Base-by-base conservation (phyloP, 2,888 invertebrate genomes). In the Crocallis elinguaria region DNA sequence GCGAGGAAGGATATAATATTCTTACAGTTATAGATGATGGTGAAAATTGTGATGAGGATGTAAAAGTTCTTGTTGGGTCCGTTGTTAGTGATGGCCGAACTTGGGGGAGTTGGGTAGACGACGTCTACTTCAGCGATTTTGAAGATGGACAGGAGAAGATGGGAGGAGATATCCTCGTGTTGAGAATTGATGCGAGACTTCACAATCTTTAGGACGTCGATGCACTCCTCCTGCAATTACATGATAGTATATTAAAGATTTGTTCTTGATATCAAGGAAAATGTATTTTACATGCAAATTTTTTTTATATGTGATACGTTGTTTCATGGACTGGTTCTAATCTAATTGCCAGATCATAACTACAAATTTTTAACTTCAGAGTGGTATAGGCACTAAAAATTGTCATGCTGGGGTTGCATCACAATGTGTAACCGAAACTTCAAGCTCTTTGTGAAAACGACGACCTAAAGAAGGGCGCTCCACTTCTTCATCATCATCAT, bases 81-180 rank as follows among this genome's bases (percentile, higher is more conserved):
- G 62, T 82, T 77, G 57, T 71, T 62, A 36, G 75, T 70, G 42
- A 79, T 82, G 37, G 87, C 85, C 33, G 93, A 93, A 76, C 93
- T 93, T 2, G 93, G 92, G 23, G 95, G 94, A 0, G 89, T 75
- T 16, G 96, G 95, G 85, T 96, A 94, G 63, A 96, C 94, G 43
- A 97, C 95, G 85, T 97, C 97, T 45, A 97, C 97, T 92, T 97
- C 97, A 45, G 97, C 97, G 92, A 97, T 96, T 92, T 97, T 97
- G 92, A 97, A 96, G 83, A 97, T 97, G 67, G 97, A 97, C 52
- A 97, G 93, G 27, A 97, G 93, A 56, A 96, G 94, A 83, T 97
- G 97, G 41, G 97, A 96, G 75, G 96, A 95, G 66, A 97, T 95
- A 75, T 97, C 96, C 64, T 96, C 95, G 82, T 96, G 95, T 73